These are phyloP conservation scores for Papilio glaucus DNA, from an alignment of 1,140 invertebrate genomes.

Conservation along the genomic window DNA sequence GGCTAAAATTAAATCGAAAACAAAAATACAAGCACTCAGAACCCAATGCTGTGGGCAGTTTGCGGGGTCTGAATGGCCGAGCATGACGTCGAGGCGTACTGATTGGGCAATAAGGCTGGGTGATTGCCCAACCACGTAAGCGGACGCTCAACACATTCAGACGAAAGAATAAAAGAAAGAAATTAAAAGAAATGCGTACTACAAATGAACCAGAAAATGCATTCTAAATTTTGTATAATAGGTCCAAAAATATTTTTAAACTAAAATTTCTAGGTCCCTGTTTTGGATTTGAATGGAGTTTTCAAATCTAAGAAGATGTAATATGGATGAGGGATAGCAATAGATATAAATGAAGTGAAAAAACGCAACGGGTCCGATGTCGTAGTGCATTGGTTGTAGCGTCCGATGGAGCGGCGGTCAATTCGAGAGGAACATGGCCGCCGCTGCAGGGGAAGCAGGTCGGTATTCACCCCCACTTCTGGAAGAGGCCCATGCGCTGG, in stretches of 20 bases:
- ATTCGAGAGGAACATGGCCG: constrained; percentile 61
- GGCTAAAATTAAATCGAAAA: constrained; percentile 57
- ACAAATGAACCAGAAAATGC: constrained; percentile 40
- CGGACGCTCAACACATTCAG: constrained; percentile 78
- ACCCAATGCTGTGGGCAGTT: constrained; percentile 64
- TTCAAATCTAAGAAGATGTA: constrained; percentile 49
- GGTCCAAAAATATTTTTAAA: constrained; percentile 77
- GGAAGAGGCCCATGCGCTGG: constrained; percentile 94
- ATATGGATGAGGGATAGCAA: constrained; percentile 42
- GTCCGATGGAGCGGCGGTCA: constrained; percentile 65
- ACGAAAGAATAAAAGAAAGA: constrained; percentile 47
- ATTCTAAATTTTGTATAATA: constrained; percentile 69
- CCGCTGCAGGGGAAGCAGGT: constrained; percentile 54
- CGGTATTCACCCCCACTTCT: constrained; percentile 91
- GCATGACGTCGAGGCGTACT: constrained; percentile 71
- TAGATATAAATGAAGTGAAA: constrained; percentile 47
- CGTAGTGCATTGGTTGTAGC: constrained; percentile 64
- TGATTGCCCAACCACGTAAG: constrained; percentile 82
- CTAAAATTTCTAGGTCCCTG: constrained; percentile 75
- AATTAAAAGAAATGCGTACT: constrained; percentile 37
- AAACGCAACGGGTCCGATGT: constrained; percentile 72
- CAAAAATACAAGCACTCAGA: constrained; percentile 51
- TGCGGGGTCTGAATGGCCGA: constrained; percentile 69
- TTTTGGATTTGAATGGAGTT: constrained; percentile 63
- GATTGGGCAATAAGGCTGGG: constrained; percentile 83